Evolutionary conservation across 2,888 invertebrate genomes (phyloP).

Genomic region (Tetramorium bicarinatum): DNA sequence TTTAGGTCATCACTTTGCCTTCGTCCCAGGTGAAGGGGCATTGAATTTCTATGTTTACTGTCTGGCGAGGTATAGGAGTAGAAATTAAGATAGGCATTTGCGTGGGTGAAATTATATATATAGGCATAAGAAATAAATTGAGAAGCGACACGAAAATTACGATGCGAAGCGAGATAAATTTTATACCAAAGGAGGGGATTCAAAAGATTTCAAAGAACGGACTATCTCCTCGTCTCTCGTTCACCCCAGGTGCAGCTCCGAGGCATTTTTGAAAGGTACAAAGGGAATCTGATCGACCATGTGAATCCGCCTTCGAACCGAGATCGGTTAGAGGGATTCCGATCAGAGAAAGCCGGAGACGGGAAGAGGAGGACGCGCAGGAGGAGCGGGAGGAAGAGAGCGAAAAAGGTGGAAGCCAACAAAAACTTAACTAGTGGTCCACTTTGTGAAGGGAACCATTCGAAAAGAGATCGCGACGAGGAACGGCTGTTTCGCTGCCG

Average conservation of each 20-base stretch:
- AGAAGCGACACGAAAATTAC: slow-evolving; percentile 10
- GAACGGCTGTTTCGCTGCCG: slow-evolving; percentile 69
- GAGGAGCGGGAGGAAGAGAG: neutral
- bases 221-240: neutral
- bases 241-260: slow-evolving; percentile 26
- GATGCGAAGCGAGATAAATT: slow-evolving; percentile 8
- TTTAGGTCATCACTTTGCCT: neutral
- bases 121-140: neutral
- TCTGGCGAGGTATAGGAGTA: neutral
- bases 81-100: neutral
- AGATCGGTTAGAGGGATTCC: slow-evolving; percentile 69
- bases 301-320: slow-evolving; percentile 61
- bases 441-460: slow-evolving; percentile 74
- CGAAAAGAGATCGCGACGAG: slow-evolving; percentile 72
- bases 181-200: slow-evolving; percentile 11
- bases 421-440: slow-evolving; percentile 75
- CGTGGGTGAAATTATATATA: slow-evolving; percentile 18
- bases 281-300: slow-evolving; percentile 64
- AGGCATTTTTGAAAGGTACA: slow-evolving; percentile 41
- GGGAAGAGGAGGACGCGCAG: neutral
- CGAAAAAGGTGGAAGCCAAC: slow-evolving; percentile 67
- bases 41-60: neutral
- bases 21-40: neutral
- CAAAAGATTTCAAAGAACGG: neutral
- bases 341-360: slow-evolving; percentile 57